Conservation (phyloP, 2,888 invertebrate genomes). For the Ariolimax columbianus region DNA sequence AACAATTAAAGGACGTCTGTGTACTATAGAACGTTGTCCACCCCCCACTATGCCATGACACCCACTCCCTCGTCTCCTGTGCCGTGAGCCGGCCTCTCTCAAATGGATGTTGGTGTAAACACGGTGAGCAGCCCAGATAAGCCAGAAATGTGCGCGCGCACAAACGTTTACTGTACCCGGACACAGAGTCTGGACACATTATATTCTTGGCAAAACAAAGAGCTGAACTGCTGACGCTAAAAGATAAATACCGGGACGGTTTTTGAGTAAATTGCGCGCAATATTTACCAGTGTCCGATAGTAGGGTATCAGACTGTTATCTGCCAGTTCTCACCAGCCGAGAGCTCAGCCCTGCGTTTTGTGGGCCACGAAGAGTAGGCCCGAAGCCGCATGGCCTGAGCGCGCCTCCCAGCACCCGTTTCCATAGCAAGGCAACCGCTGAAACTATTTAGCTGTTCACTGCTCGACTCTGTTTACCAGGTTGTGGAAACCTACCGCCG, state of each 20-base stretch:
- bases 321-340: conserved; percentile 28
- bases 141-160: not conserved
- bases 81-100: not conserved
- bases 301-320: conserved; percentile 28
- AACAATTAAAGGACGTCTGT: no score
- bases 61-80: not conserved
- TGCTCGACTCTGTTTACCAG: conserved; percentile 33
- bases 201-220: conserved; percentile 42
- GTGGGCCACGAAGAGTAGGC: not conserved
- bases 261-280: conserved; percentile 34
- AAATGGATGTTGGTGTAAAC: conserved; percentile 42
- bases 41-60: no score
- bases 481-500: not conserved
- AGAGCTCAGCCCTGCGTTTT: conserved; percentile 16
- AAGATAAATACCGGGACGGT: conserved; percentile 22
- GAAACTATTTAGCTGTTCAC: conserved; percentile 28
- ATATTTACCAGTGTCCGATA: conserved; percentile 37
- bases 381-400: not conserved
- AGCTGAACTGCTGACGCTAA: not conserved
- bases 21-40: no score
- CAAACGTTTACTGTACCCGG: conserved; percentile 15
- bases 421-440: not conserved
- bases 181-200: conserved; percentile 21
- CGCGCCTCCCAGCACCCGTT: not conserved
- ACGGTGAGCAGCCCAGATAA: conserved; percentile 31